Conservation (phyloP, 2,888 invertebrate genomes). For the Invenusta paracnida region DNA sequence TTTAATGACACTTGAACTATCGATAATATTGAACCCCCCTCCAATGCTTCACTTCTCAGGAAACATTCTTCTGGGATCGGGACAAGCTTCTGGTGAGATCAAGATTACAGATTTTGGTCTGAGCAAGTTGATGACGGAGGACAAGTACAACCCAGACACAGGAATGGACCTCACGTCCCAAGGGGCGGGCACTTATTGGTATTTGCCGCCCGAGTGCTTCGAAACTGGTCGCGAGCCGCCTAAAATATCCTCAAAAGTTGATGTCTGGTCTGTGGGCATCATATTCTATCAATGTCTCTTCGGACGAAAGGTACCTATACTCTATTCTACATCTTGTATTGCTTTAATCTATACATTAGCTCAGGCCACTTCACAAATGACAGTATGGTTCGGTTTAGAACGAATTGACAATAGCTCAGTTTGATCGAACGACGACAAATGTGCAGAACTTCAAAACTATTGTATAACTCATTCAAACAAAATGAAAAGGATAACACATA, state of each 20-base stretch:
- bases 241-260: constrained; percentile 99
- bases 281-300: constrained; percentile 99
- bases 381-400: too few species aligned
- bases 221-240: constrained; percentile 98
- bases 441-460: too few species aligned
- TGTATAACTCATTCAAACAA: too few species aligned
- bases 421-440: too few species aligned
- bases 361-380: too few species aligned
- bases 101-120: constrained; percentile 99
- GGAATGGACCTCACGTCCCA: constrained; percentile 99
- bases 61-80: constrained; percentile 92
- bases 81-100: constrained; percentile 95
- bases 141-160: constrained; percentile 94
- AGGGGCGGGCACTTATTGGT: constrained; percentile 99
- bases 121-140: constrained; percentile 98
- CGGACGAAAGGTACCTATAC: constrained; percentile 93
- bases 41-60: too few species aligned
- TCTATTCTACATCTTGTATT: too few species aligned
- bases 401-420: too few species aligned
- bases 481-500: too few species aligned
- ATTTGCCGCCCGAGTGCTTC: constrained; percentile 98
- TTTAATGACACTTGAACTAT: too few species aligned
- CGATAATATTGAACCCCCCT: too few species aligned
- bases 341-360: too few species aligned
- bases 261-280: constrained; percentile 99